Conservation (phyloP, 2,888 invertebrate genomes). For the Gymnosoma rotundatum region DNA sequence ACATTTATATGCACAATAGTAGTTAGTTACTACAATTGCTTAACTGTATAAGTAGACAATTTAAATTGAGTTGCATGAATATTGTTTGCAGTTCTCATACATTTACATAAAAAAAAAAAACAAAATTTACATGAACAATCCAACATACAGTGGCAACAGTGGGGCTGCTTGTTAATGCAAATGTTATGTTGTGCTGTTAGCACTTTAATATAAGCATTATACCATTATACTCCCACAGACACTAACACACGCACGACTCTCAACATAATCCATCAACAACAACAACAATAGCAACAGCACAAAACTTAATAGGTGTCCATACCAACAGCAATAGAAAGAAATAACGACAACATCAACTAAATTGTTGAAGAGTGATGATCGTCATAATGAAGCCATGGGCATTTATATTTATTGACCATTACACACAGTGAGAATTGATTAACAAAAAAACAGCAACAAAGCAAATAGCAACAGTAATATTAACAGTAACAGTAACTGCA, state of each 20-base stretch:
- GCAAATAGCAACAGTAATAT: no score
- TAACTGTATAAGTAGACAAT: slow-evolving; percentile 68
- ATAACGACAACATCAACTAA: slow-evolving; percentile 11
- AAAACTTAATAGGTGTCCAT: slow-evolving; percentile 12
- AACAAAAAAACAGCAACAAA: slow-evolving; percentile 29
- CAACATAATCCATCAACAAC: slow-evolving; percentile 40
- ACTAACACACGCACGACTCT: background rate
- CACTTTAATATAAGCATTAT: slow-evolving; percentile 61
- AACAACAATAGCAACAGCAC: slow-evolving; percentile 7
- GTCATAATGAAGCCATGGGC: slow-evolving; percentile 60
- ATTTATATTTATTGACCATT: slow-evolving; percentile 62
- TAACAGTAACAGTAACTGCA: background rate
- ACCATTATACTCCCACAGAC: slow-evolving; percentile 1
- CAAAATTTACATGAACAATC: background rate
- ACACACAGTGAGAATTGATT: slow-evolving; percentile 62
- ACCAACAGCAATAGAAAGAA: background rate
- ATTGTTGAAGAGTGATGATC: slow-evolving; percentile 54
- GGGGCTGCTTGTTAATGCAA: slow-evolving; percentile 62
- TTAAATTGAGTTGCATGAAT: slow-evolving; percentile 66
- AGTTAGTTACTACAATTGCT: slow-evolving; percentile 65
- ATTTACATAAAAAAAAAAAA: background rate
- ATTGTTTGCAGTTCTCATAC: slow-evolving; percentile 43
- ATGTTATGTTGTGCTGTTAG: slow-evolving; percentile 59
- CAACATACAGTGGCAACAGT: slow-evolving; percentile 36
- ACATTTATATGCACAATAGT: slow-evolving; percentile 58